A percentile compares a stretch with the other conserved stretches of the same genome.
phyloP scores from a whole-genome alignment of 92 coral and sea anemone genomes.

The Actinostola sp. region DNA sequence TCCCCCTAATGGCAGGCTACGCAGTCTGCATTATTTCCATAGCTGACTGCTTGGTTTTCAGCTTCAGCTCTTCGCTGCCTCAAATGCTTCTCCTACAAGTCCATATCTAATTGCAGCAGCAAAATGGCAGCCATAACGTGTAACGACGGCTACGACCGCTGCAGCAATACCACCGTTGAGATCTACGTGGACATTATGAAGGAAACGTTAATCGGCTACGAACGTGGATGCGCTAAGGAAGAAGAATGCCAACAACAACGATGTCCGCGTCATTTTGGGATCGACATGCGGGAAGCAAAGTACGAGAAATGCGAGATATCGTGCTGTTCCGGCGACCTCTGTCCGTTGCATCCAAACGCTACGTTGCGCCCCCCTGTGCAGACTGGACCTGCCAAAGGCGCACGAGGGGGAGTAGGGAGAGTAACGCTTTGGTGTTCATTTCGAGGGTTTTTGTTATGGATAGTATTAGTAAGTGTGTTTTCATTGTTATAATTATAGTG shows the following conservation, averaged over 20 bases:
- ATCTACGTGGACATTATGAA: slow-evolving; percentile 29
- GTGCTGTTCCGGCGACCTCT: slow-evolving; percentile 56
- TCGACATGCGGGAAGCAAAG: slow-evolving; percentile 1
- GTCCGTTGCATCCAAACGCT: slow-evolving; percentile 44
- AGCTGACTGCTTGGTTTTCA: slow-evolving; percentile 19
- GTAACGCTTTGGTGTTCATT: neutral
- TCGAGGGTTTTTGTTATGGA: neutral
- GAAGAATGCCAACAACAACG: slow-evolving; percentile 38
- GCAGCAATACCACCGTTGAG: slow-evolving; percentile 60
- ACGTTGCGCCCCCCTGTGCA: slow-evolving; percentile 10
- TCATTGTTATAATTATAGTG: no score
- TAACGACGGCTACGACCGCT: slow-evolving; percentile 28
- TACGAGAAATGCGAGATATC: slow-evolving; percentile 37
- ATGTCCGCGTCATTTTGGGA: slow-evolving; percentile 51
- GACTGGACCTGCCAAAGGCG: slow-evolving; percentile 44
- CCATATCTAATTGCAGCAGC: slow-evolving; percentile 54
- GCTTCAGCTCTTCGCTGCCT: slow-evolving; percentile 57
- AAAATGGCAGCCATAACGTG: slow-evolving; percentile 20
- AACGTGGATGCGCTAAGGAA: slow-evolving; percentile 50
- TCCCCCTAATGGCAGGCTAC: no score
- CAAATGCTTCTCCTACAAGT: slow-evolving; percentile 55
- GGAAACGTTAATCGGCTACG: slow-evolving; percentile 29
- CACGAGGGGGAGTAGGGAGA: slow-evolving; percentile 57
- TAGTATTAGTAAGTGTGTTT: neutral
- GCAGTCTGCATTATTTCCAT: no score